Conservation (phyloP, 2,888 invertebrate genomes). For the Neria commutata region DNA sequence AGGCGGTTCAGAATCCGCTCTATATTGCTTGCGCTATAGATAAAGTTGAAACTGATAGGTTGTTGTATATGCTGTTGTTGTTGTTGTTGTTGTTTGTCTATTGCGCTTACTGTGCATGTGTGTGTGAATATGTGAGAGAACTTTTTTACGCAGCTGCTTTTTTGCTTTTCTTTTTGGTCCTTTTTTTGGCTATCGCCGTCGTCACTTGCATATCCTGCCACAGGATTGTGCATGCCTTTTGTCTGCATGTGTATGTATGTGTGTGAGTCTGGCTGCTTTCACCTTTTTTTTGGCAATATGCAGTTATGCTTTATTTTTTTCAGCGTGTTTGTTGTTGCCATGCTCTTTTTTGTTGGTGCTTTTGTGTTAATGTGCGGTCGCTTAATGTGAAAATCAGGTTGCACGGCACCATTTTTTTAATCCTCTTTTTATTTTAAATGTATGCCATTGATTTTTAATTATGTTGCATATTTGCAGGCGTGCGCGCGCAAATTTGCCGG, state of each 20-base stretch:
- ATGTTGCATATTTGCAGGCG: constrained; percentile 48
- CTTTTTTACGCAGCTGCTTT: constrained; percentile 13
- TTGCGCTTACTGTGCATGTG: not conserved
- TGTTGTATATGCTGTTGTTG: too few species aligned
- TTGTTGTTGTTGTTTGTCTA: too few species aligned
- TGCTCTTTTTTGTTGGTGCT: constrained; percentile 6
- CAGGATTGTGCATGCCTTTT: constrained; percentile 7
- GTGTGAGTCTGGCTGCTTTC: too few species aligned
- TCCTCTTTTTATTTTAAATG: constrained; percentile 50
- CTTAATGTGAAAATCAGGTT: constrained; percentile 16
- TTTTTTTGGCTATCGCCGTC: too few species aligned
- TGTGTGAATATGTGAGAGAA: not conserved
- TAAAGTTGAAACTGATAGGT: too few species aligned
- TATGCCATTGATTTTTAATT: constrained; percentile 60
- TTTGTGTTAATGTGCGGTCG: constrained; percentile 10
- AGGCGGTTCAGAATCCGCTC: too few species aligned
- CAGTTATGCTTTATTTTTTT: not conserved
- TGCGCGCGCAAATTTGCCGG: constrained; percentile 8
- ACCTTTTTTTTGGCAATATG: not conserved
- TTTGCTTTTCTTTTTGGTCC: constrained; percentile 34
- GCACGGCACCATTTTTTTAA: too few species aligned
- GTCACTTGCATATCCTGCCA: constrained; percentile 7
- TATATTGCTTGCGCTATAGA: too few species aligned
- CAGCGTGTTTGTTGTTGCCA: too few species aligned
- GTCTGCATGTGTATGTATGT: not conserved